phyloP scores from a whole-genome alignment of 2,113 vertebrate species.

The Gallinago paraguaiae region DNA sequence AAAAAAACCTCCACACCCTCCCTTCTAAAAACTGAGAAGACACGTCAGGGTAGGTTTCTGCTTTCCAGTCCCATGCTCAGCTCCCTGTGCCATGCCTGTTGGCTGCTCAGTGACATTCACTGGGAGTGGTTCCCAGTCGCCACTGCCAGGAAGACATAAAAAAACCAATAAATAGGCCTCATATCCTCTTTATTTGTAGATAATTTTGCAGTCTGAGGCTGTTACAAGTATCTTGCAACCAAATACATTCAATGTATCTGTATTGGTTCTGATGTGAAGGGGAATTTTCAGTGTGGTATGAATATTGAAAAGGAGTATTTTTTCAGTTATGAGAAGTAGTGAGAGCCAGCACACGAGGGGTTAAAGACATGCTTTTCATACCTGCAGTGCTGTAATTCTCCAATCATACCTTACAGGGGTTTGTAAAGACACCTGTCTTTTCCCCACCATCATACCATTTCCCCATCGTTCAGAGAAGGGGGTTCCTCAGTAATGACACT shows the following conservation, averaged over 20 bases:
- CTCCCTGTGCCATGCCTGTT: background rate
- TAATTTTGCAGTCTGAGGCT: background rate
- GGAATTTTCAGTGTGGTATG: background rate
- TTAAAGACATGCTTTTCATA: background rate
- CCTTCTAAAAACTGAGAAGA: background rate
- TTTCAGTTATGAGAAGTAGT: background rate
- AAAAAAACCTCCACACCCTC: rapidly evolving
- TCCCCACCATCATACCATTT: background rate
- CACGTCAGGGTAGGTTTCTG: background rate
- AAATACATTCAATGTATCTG: background rate
- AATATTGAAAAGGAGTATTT: background rate
- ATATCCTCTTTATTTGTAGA: background rate
- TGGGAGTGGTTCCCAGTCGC: background rate
- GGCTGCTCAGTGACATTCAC: background rate
- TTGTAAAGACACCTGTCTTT: background rate
- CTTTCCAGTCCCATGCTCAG: background rate
- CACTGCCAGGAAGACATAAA: background rate
- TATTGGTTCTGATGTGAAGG: background rate
- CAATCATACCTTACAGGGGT: background rate
- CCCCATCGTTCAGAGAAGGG: rapidly evolving
- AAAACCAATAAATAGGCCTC: background rate
- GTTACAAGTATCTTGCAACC: background rate
- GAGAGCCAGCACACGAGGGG: background rate
- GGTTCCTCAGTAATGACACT: background rate
- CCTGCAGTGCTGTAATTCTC: background rate